Evolutionary conservation across 2,113 vertebrate genomes (phyloP).

Genomic region (Ciconia boyciana): DNA sequence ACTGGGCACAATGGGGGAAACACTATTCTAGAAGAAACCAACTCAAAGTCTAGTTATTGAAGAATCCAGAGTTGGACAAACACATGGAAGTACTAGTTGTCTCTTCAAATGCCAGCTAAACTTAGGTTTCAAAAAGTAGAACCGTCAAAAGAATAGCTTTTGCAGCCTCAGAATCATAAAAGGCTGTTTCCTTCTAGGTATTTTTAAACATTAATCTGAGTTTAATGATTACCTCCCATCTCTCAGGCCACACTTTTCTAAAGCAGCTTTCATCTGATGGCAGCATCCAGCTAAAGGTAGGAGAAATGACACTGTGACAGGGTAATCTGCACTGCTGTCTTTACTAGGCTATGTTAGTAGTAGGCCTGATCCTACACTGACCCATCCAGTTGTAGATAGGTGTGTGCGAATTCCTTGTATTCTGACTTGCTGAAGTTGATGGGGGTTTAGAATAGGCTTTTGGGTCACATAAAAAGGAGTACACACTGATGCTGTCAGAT

Average conservation of each 20-base stretch:
- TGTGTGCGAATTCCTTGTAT: not conserved
- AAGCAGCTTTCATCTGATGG: not conserved
- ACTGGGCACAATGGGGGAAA: not conserved
- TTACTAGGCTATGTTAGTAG: not conserved
- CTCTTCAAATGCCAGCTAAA: not conserved
- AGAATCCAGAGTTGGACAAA: not conserved
- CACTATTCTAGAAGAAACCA: not conserved
- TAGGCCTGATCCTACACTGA: not conserved
- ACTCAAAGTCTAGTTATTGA: not conserved
- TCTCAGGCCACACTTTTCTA: not conserved
- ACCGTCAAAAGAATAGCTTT: not conserved
- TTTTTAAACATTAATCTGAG: not conserved
- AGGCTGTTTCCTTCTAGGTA: not conserved
- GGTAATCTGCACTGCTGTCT: not conserved
- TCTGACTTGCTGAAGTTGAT: not conserved
- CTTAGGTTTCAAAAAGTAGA: not conserved
- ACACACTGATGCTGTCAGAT: not conserved
- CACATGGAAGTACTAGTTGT: not conserved
- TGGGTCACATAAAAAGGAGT: not conserved
- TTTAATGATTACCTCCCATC: not conserved
- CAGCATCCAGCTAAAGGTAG: not conserved
- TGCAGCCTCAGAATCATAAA: not conserved
- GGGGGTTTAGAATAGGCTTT: not conserved
- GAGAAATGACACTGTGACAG: not conserved
- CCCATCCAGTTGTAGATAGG: not conserved